Percentiles rank a stretch among this genome's conserved stretches.
Evolutionary conservation across 2,797 vertebrate species (phyloP).

Genomic region (Polyboroides typus): DNA sequence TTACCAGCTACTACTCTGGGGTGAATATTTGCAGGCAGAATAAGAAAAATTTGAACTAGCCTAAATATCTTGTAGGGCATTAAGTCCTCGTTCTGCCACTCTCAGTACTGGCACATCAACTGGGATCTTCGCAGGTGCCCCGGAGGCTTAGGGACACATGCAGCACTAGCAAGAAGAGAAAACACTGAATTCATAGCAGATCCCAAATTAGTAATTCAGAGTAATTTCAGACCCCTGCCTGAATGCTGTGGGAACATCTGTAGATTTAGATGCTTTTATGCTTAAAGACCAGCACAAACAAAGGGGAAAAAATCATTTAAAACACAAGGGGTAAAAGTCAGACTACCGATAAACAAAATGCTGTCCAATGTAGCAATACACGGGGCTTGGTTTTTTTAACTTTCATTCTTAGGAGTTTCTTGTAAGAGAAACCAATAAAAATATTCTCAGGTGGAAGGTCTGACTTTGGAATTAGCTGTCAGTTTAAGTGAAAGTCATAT

Average conservation of each 20-base stretch:
- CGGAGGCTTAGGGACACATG: fast-evolving
- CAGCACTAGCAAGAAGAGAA: not conserved
- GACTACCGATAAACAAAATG: not conserved
- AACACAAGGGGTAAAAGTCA: not conserved
- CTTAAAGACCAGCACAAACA: not conserved
- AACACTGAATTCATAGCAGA: not conserved
- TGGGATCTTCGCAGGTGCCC: not conserved
- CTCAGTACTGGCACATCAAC: not conserved
- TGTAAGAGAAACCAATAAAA: not conserved
- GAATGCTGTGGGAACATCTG: not conserved
- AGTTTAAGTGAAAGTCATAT: not conserved
- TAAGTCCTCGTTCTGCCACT: not conserved
- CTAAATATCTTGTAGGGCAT: not conserved
- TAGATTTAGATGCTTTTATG: not conserved
- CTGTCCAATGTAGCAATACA: not conserved
- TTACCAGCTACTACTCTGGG: not conserved
- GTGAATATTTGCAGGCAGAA: not conserved
- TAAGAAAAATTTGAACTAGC: not conserved
- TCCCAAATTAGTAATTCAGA: not conserved
- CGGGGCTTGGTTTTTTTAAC: not conserved
- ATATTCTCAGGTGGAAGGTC: not conserved
- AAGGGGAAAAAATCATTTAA: not conserved
- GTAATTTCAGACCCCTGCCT: not conserved
- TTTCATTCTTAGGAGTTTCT: not conserved
- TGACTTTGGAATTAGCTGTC: not conserved